Evolutionary conservation across 2,888 invertebrate species (phyloP).

Genomic region (Leptinotarsa haldemani): DNA sequence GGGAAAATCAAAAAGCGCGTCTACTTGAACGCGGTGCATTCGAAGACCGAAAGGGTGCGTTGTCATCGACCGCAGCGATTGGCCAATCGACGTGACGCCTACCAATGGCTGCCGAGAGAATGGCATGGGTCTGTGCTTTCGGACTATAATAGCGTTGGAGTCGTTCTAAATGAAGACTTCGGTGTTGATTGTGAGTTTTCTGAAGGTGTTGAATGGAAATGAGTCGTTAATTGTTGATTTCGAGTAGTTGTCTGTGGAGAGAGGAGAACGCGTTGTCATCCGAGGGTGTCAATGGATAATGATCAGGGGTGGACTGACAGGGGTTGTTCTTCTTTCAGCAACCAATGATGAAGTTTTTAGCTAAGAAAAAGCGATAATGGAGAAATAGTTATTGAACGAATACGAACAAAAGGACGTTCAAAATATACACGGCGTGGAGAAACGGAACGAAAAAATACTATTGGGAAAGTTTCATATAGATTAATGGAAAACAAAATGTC

Average conservation of each 20-base stretch:
- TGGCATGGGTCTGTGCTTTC: conserved; percentile 20
- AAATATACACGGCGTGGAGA: no score
- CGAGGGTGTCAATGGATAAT: background rate
- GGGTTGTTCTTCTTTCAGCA: background rate
- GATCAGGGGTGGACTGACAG: background rate
- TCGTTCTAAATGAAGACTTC: conserved; percentile 15
- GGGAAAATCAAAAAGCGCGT: conserved; percentile 15
- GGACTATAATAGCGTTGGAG: conserved; percentile 18
- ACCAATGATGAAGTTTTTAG: background rate
- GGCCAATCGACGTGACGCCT: conserved; percentile 51
- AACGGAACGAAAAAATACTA: no score
- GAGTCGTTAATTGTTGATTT: conserved; percentile 2
- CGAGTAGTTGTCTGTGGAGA: conserved; percentile 2
- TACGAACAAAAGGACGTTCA: no score
- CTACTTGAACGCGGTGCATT: conserved; percentile 29
- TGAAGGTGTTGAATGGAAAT: background rate
- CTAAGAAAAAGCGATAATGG: background rate
- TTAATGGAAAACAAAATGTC: no score
- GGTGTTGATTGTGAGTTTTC: conserved; percentile 3
- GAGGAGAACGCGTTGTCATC: background rate
- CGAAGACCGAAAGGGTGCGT: conserved; percentile 31
- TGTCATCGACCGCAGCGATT: conserved; percentile 39
- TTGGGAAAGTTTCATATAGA: no score
- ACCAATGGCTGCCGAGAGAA: conserved; percentile 53
- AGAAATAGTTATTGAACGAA: background rate